A percentile compares a stretch with the other conserved stretches of the same genome.
phyloP scores from a whole-genome alignment of 37 sponge, comb jelly and placozoan species.

The Diacarnus erythraeanus region DNA sequence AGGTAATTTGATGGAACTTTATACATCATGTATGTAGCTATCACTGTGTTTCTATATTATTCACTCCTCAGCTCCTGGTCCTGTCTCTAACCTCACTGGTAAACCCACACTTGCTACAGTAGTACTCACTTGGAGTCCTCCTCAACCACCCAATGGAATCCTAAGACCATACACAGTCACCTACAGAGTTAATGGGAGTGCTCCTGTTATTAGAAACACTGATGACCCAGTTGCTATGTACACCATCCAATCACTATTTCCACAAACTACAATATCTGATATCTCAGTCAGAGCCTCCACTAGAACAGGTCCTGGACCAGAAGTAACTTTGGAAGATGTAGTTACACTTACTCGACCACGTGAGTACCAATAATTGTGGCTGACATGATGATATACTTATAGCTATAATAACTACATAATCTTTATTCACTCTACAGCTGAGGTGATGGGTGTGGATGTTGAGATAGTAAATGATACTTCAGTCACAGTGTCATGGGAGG shows the following conservation, averaged over 20 bases:
- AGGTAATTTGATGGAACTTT: not conserved
- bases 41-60: too few species aligned
- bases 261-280: not conserved
- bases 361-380: too few species aligned
- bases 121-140: not conserved
- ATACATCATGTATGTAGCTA: too few species aligned
- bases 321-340: too few species aligned
- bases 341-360: not conserved
- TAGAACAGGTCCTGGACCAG: not conserved
- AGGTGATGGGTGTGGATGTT: not conserved
- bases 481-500: not conserved
- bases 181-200: not conserved
- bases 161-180: not conserved
- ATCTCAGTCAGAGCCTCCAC: not conserved
- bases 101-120: not conserved
- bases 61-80: not conserved
- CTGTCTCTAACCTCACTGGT: not conserved
- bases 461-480: not conserved
- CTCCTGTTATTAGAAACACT: not conserved
- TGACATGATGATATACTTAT: too few species aligned
- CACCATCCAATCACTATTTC: not conserved
- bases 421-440: too few species aligned
- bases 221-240: not conserved
- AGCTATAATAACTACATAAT: too few species aligned
- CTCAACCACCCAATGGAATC: not conserved